Evolutionary conservation across 2,113 vertebrate genomes (phyloP).

Genomic region (Artemisiospiza belli): DNA sequence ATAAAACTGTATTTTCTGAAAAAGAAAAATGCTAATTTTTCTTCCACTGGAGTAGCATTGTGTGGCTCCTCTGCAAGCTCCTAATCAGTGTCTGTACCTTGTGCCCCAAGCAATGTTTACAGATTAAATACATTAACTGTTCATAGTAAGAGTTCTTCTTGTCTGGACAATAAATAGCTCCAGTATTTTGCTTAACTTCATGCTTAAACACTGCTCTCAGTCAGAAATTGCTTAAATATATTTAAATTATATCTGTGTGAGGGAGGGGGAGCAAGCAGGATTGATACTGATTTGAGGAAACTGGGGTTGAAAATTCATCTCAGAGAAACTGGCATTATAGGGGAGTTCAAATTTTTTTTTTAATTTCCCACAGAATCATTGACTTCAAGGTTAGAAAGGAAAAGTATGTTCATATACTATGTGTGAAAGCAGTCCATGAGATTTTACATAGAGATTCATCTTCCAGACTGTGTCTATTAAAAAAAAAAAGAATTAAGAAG

Average conservation of each 20-base stretch:
- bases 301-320: background rate
- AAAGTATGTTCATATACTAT: background rate
- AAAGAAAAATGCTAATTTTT: constrained; percentile 32
- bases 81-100: constrained; percentile 56
- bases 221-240: constrained; percentile 35
- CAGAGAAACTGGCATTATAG: background rate
- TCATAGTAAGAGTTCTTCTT: background rate
- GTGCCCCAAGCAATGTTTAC: constrained; percentile 18
- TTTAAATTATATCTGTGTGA: background rate
- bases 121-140: constrained; percentile 41
- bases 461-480: background rate
- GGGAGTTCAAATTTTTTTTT: background rate
- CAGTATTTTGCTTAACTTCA: constrained; percentile 22
- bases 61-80: constrained; percentile 48
- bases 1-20: constrained; percentile 27
- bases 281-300: background rate
- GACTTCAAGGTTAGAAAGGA: background rate
- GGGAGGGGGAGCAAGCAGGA: background rate
- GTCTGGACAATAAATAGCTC: constrained; percentile 40
- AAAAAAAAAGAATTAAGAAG: background rate
- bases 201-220: constrained; percentile 22
- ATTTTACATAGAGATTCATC: background rate
- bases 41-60: constrained; percentile 7
- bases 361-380: background rate
- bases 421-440: background rate